Conservation (phyloP, 2,113 vertebrate species). For the Pachycephala philippinensis region DNA sequence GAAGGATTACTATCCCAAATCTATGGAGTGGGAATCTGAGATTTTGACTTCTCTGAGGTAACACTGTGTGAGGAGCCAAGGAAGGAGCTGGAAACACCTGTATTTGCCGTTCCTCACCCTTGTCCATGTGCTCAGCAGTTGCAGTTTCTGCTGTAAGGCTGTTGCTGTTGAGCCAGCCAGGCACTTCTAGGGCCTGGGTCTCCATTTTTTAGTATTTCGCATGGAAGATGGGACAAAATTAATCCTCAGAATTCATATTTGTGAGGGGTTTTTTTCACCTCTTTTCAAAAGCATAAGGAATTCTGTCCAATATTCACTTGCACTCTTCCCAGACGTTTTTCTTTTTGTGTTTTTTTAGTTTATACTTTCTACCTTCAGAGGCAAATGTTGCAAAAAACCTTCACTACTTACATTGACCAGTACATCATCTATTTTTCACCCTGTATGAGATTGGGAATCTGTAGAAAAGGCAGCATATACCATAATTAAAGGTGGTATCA, state of each 20-base stretch:
- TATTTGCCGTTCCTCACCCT: not conserved
- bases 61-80: not conserved
- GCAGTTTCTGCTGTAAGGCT: rapidly evolving
- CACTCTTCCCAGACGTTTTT: not conserved
- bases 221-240: not conserved
- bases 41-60: not conserved
- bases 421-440: not conserved
- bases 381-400: not conserved
- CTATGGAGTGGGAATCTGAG: not conserved
- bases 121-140: not conserved
- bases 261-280: not conserved
- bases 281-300: not conserved
- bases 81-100: not conserved
- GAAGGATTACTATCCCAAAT: not conserved
- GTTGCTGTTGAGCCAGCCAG: not conserved
- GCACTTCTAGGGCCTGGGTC: not conserved
- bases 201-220: not conserved
- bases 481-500: not conserved
- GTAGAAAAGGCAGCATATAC: not conserved
- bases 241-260: not conserved
- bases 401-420: rapidly evolving
- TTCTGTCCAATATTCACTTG: not conserved
- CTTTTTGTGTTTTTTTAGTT: not conserved
- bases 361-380: not conserved
- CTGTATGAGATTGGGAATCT: not conserved